These are phyloP conservation scores for Antheraea pernyi DNA, from an alignment of 1,140 invertebrate species.

Conservation along the genomic window DNA sequence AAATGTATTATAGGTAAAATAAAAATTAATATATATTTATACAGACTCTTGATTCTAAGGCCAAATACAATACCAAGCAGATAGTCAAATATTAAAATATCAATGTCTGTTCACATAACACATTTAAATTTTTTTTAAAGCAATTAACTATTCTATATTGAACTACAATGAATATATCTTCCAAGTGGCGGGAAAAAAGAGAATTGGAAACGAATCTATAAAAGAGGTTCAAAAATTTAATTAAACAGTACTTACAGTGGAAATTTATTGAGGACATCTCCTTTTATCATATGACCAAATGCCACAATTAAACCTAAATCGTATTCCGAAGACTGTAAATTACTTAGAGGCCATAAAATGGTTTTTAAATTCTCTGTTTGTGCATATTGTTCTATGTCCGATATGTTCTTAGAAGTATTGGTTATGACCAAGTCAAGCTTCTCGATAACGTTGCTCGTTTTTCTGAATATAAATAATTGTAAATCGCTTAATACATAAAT, in stretches of 20 bases:
- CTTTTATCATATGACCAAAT: conserved; percentile 67
- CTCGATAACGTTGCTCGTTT: conserved; percentile 44
- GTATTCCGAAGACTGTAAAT: conserved; percentile 48
- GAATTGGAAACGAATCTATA: no score
- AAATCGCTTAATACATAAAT: not conserved
- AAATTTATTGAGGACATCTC: conserved; percentile 59
- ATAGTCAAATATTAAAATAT: no score
- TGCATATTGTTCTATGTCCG: conserved; percentile 61
- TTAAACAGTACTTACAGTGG: conserved; percentile 56
- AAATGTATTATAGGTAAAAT: no score
- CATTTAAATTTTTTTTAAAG: no score
- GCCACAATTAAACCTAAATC: conserved; percentile 69
- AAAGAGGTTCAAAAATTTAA: no score
- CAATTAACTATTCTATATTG: no score
- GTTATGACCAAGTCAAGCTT: conserved; percentile 49
- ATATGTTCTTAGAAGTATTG: conserved; percentile 51
- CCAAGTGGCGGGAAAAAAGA: no score
- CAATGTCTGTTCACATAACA: no score
- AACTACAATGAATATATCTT: no score
- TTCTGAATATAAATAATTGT: conserved; percentile 33
- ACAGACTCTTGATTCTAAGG: no score
- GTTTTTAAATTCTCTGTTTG: conserved; percentile 49
- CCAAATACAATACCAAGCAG: no score
- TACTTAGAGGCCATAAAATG: conserved; percentile 56
- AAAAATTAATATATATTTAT: no score